Conservation (phyloP, 2,888 invertebrate genomes). For the Nymphalis polychloros region DNA sequence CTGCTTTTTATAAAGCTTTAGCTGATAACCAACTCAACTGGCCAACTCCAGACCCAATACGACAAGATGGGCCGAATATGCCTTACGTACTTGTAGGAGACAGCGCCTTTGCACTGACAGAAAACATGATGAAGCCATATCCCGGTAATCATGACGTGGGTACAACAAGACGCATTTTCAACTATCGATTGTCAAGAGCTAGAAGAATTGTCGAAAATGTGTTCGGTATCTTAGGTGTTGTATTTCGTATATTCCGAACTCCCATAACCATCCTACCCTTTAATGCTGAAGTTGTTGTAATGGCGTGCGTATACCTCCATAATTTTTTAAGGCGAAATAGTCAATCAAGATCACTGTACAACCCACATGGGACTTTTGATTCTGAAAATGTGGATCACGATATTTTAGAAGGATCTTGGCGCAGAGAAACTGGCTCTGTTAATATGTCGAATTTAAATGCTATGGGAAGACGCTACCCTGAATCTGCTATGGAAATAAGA, state of each 20-base stretch:
- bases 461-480: too few species aligned
- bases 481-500: too few species aligned
- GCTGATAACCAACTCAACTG: constrained; percentile 40
- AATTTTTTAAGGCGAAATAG: constrained; percentile 31
- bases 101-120: constrained; percentile 46
- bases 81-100: constrained; percentile 48
- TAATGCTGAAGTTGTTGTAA: constrained; percentile 41
- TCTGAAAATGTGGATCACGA: too few species aligned
- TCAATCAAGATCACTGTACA: constrained; percentile 28
- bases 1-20: constrained; percentile 43
- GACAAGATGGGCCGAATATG: constrained; percentile 38
- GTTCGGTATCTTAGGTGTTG: constrained; percentile 29
- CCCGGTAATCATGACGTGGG: constrained; percentile 42
- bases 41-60: constrained; percentile 42
- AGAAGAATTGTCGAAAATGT: too few species aligned
- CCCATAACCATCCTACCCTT: constrained; percentile 42
- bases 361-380: constrained; percentile 28
- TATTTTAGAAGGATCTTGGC: constrained; percentile 36
- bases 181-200: too few species aligned
- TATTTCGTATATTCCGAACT: constrained; percentile 44
- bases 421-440: too few species aligned
- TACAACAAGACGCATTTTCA: constrained; percentile 31
- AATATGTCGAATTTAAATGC: too few species aligned
- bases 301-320: constrained; percentile 41
- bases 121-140: constrained; percentile 40